These are phyloP conservation scores for Bombus pascuorum DNA, from an alignment of 1,140 invertebrate genomes.

Conservation along the genomic window DNA sequence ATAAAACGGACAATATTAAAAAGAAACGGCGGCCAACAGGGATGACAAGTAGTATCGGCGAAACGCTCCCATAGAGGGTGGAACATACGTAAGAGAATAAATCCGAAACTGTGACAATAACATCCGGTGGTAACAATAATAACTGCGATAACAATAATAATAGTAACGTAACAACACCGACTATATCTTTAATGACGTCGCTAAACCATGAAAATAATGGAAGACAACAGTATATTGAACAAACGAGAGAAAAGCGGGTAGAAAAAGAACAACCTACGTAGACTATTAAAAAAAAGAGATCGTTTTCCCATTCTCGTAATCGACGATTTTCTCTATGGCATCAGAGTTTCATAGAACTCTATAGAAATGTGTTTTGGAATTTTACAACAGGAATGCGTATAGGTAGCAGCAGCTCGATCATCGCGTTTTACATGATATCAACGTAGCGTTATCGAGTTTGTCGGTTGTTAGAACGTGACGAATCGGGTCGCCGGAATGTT, in stretches of 20 bases:
- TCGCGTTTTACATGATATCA: constrained; percentile 28
- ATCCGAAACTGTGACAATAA: background rate
- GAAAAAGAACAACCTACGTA: background rate
- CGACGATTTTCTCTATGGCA: background rate
- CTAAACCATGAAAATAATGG: background rate
- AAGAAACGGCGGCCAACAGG: background rate
- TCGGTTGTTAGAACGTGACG: constrained; percentile 49
- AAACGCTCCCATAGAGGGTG: background rate
- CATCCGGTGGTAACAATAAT: background rate
- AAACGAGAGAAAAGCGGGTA: background rate
- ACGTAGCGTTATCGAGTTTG: constrained; percentile 53
- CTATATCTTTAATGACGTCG: background rate
- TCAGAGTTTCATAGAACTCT: background rate
- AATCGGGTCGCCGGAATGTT: constrained; percentile 52
- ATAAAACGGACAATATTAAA: background rate
- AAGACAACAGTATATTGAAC: background rate
- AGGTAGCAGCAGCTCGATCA: constrained; percentile 38
- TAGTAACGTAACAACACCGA: background rate
- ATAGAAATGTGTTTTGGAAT: background rate
- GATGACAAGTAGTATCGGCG: background rate
- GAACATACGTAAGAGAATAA: background rate
- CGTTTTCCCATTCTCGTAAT: background rate
- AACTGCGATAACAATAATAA: background rate
- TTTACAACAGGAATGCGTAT: background rate
- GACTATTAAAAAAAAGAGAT: background rate